Base-by-base conservation (phyloP, 2,797 vertebrate species). In the Molothrus ater region DNA sequence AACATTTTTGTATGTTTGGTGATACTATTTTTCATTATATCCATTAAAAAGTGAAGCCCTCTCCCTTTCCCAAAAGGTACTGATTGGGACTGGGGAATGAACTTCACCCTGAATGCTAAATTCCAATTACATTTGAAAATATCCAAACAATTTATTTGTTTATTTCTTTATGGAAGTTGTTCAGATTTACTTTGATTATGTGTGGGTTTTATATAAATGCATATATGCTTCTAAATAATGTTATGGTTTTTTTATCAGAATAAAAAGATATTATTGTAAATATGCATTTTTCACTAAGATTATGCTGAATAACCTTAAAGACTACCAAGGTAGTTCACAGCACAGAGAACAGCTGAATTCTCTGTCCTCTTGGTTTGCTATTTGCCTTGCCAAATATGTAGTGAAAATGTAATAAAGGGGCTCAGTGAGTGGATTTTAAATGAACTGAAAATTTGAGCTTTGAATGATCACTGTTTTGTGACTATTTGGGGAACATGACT, bases 391-490 rank as follows among this genome's bases (percentile, higher is more conserved):
- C 70, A 88, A 95, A 91, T 84, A 93, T 11, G 9, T 36, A 57
- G 72, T 51, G 61, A 81, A 79, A 90, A 57, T 90, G 50, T 92
- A 95, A 96, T 84, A 96, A 96, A 93, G 56, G 51, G 86, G 74
- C 74, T 96, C 7, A 1, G 56, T 85, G 75, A 92, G 78, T 31
- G 60, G 82, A 92, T 91, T 98, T 94, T 88, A 95, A 96, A 97
- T 96, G 94, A 97, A 96, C 95, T 96, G 94, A 95, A 89, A 95
- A 94, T 97, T 92, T 97, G 86, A 98, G 96, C 84, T 97, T 96
- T 90, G 95, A 97, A 96, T 96, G 93, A 96, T 98, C 84, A 96
- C 86, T 86, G 93, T 86, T 97, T 97, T 94, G 95, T 96, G 80
- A 88, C 88, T 96, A 68, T 95, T 97, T 95, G 73, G 70, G 91